These are phyloP conservation scores for Eleutherodactylus coqui DNA, from an alignment of 2,797 vertebrate species.

Conservation along the genomic window DNA sequence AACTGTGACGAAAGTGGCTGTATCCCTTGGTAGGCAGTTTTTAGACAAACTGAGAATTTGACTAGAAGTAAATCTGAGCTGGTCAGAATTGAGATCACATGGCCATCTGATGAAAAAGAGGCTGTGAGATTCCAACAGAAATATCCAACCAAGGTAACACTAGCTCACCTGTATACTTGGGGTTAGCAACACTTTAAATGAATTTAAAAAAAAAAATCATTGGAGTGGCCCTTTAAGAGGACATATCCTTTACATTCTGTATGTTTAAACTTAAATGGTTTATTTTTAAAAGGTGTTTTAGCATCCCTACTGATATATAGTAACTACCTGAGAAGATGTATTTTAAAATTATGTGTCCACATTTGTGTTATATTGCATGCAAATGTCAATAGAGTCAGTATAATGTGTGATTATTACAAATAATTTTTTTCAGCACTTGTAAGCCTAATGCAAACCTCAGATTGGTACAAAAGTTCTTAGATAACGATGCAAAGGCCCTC, in stretches of 20 bases:
- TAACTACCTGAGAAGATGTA: constrained; percentile 25
- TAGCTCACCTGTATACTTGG: too few relatives aligned
- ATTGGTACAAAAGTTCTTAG: constrained; percentile 53
- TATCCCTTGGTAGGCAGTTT: too few relatives aligned
- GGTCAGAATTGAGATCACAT: too few relatives aligned
- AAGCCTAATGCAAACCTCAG: constrained; percentile 44
- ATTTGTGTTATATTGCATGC: constrained; percentile 33
- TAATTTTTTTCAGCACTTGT: constrained; percentile 35
- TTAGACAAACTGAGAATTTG: too few relatives aligned
- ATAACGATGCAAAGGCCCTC: constrained; percentile 53
- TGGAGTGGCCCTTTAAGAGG: neutral
- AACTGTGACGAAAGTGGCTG: too few relatives aligned
- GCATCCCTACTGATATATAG: neutral
- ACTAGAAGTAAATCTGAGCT: too few relatives aligned
- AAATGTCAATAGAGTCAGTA: constrained; percentile 36
- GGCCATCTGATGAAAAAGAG: too few relatives aligned
- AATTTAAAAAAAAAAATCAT: too few relatives aligned
- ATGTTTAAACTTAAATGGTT: neutral
- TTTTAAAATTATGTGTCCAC: constrained; percentile 41
- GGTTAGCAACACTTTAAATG: too few relatives aligned
- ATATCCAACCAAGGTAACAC: too few relatives aligned
- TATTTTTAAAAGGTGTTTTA: neutral
- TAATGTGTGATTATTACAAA: constrained; percentile 56
- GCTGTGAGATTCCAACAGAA: too few relatives aligned
- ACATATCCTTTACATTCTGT: neutral